These are phyloP conservation scores for Dasysyrphus albostriatus DNA, from an alignment of 2,888 invertebrate genomes.

Conservation along the genomic window DNA sequence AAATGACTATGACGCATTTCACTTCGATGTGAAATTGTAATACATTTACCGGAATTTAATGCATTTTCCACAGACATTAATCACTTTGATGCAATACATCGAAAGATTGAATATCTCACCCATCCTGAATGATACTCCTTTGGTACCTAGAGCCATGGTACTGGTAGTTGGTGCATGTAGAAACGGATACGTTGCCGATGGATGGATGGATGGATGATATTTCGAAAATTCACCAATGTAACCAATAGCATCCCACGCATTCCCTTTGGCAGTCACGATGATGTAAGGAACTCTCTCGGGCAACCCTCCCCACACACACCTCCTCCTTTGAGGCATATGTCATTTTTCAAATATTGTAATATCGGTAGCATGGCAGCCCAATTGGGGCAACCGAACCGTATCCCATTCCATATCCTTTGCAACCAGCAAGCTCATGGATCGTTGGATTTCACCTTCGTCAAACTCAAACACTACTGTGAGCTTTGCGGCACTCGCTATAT, in stretches of 20 bases:
- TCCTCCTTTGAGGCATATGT: constrained; percentile 66
- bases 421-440: constrained; percentile 64
- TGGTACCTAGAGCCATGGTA: background rate
- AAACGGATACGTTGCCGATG: constrained; percentile 44
- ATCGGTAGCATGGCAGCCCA: constrained; percentile 64
- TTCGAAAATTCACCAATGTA: constrained; percentile 68
- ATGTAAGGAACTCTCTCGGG: background rate
- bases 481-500: constrained; percentile 7
- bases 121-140: background rate
- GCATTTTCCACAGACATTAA: constrained; percentile 84
- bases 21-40: constrained; percentile 82
- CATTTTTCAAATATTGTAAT: constrained; percentile 76
- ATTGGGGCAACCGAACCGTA: constrained; percentile 58
- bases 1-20: constrained; percentile 68
- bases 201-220: constrained; percentile 65
- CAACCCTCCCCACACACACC: background rate
- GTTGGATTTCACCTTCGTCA: constrained; percentile 73
- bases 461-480: constrained; percentile 59
- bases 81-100: constrained; percentile 81
- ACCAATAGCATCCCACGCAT: constrained; percentile 62
- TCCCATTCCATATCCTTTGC: constrained; percentile 14
- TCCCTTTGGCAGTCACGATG: constrained; percentile 38
- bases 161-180: background rate
- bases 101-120: constrained; percentile 76
- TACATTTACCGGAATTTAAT: constrained; percentile 84